Evolutionary conservation across 2,888 invertebrate genomes (phyloP), one percentile per base, ranked within the genome.

Genomic region (Caenorhabditis sulstoni): DNA sequence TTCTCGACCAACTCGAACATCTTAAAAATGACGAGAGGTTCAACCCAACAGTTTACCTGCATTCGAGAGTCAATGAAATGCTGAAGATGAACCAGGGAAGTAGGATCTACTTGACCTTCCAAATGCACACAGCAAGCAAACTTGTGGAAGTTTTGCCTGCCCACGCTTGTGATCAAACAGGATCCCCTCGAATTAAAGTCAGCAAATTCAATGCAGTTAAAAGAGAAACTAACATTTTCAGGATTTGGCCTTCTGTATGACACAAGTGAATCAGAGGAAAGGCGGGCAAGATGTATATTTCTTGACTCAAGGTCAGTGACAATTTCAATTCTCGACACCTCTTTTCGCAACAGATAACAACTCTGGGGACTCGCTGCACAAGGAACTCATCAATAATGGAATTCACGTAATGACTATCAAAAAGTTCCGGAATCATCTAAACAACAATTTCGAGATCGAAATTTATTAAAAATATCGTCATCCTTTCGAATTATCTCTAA

Each of bases 221-320:
- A 29, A 7, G 4, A 29, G 3, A 29, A 29, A 3, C 29, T 7
- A 29, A 7, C n/a, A n/a, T n/a, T 59, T 61, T 1, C 49, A 61
- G 61, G 47, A 37, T n/a, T 18, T 49, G 11, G 50, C 20, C 14
- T 29, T 20, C 1, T 62, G 62, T 22, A 39, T 50, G 14, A 4
- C 11, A 7, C 20, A 18, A 16, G n/a, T 50, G 12, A 37, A 20
- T 14, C 20, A 37, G 8, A 29, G 20, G 7, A 12, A 39, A 5
- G 50, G 39, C 9, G 62, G 41, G 14, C 20, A 16, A 9, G 20
- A 22, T 18, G 55, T 47, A 0, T 22, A 55, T n/a, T 66, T 55
- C 14, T 37, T 66, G 22, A 66, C 45, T 11, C 55, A 66, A 12
- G 29, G 66, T 66, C 16, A 45, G 55, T 37, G 29, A 3, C 29